These are phyloP conservation scores for Stictocephala bisonia DNA, from an alignment of 2,888 invertebrate species.

Conservation along the genomic window DNA sequence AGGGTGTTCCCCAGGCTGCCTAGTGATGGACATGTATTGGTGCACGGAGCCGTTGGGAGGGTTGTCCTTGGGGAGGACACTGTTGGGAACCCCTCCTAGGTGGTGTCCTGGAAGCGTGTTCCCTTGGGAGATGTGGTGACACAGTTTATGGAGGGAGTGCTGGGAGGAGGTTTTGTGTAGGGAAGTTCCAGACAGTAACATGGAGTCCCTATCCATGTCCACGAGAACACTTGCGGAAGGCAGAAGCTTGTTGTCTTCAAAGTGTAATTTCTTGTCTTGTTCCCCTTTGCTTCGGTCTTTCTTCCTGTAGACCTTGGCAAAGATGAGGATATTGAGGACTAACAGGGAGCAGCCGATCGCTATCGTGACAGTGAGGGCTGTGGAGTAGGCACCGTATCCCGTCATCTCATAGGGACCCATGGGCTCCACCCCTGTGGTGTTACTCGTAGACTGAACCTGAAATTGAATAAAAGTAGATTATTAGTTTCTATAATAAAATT, in stretches of 20 bases:
- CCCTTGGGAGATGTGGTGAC: slow-evolving; percentile 33
- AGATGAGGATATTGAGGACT: slow-evolving; percentile 38
- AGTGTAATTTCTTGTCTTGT: slow-evolving; percentile 61
- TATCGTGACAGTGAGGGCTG: slow-evolving; percentile 37
- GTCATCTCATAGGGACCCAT: slow-evolving; percentile 1
- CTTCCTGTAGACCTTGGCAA: slow-evolving; percentile 33
- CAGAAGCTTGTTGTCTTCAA: slow-evolving; percentile 43
- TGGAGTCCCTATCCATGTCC: slow-evolving; percentile 69
- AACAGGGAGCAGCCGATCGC: slow-evolving; percentile 41
- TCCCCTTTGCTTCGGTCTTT: neutral
- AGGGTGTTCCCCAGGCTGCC: slow-evolving; percentile 45
- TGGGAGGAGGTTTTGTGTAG: slow-evolving; percentile 14
- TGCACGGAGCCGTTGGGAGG: slow-evolving; percentile 56
- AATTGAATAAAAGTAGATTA: too few relatives aligned
- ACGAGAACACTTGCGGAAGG: slow-evolving; percentile 47
- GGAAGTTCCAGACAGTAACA: slow-evolving; percentile 50
- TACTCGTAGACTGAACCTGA: too few relatives aligned
- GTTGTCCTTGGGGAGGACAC: neutral
- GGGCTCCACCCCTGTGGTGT: too few relatives aligned
- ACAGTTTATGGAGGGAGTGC: slow-evolving; percentile 29
- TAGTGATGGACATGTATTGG: slow-evolving; percentile 60
- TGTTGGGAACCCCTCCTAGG: too few relatives aligned
- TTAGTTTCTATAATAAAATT: too few relatives aligned
- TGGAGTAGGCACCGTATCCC: slow-evolving; percentile 37
- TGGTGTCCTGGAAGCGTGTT: too few relatives aligned